Evolutionary conservation across 1,140 invertebrate species (phyloP).

Genomic region (Nasonia longicornis): DNA sequence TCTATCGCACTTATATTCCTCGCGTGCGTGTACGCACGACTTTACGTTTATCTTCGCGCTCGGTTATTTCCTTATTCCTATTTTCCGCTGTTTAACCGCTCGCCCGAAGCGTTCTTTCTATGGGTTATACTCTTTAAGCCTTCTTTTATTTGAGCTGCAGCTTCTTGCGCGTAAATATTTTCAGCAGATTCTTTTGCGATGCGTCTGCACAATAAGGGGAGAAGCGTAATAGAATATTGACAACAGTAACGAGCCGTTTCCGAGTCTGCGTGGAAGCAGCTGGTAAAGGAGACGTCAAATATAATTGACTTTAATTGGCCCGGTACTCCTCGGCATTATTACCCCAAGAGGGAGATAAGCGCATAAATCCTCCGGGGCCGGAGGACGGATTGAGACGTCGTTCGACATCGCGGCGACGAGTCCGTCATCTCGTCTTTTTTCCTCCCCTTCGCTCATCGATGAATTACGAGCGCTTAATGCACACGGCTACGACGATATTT

Average conservation of each 20-base stretch:
- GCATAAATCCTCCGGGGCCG: not conserved
- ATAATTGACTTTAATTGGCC: not conserved
- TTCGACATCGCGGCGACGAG: not conserved
- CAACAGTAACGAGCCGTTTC: no score
- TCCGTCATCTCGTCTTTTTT: not conserved
- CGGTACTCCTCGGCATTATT: not conserved
- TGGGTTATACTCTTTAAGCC: not conserved
- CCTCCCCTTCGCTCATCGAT: constrained; percentile 38
- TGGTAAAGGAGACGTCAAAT: not conserved
- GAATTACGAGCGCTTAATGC: constrained; percentile 59
- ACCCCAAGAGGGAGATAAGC: not conserved
- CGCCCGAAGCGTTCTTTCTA: not conserved
- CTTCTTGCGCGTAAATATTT: no score
- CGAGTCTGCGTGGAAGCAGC: no score
- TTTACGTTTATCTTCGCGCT: constrained; percentile 1
- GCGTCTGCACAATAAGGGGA: no score
- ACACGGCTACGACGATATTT: constrained; percentile 54
- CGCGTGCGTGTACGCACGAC: not conserved
- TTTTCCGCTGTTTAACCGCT: not conserved
- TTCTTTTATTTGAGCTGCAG: no score
- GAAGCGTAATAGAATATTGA: no score
- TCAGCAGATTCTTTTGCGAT: no score
- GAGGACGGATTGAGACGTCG: constrained; percentile 5
- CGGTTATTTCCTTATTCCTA: constrained; percentile 1
- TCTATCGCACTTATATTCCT: not conserved